Percentiles rank a stretch among this genome's conserved stretches.
Conservation (phyloP, 2,113 vertebrate species). For the Columbina picui region DNA sequence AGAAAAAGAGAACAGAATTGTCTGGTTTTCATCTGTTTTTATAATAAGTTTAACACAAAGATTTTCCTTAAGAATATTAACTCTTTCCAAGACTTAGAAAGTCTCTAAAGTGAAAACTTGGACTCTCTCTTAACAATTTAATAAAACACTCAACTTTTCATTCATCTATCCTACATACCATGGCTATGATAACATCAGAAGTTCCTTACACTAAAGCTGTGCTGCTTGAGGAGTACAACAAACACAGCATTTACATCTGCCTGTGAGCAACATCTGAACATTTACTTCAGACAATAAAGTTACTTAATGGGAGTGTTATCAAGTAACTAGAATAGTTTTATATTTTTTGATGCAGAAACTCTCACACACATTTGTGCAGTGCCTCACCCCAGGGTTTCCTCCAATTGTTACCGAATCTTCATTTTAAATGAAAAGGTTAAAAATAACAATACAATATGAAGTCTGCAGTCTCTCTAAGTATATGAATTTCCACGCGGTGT, state of each 20-base stretch:
- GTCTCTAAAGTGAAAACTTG: not conserved
- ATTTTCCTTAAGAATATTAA: not conserved
- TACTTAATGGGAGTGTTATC: not conserved
- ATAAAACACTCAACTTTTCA: not conserved
- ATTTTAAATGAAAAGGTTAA: constrained; percentile 35
- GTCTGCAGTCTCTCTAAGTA: not conserved
- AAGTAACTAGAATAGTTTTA: not conserved
- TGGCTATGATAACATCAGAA: not conserved
- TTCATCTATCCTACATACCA: not conserved
- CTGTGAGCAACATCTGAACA: not conserved
- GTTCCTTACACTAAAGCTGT: not conserved
- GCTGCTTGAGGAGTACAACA: not conserved
- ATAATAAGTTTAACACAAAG: not conserved
- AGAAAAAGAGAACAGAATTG: not conserved
- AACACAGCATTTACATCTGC: not conserved
- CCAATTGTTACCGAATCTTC: constrained; percentile 3
- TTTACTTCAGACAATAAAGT: not conserved
- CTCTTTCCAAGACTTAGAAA: not conserved
- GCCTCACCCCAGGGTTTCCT: constrained; percentile 54
- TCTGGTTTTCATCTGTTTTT: not conserved
- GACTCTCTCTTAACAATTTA: not conserved
- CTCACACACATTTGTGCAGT: not conserved
- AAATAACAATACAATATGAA: not conserved
- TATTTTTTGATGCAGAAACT: not conserved
- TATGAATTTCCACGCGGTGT: not conserved